Evolutionary conservation across 2,113 vertebrate species (phyloP).

Genomic region (Cichladusa arquata): DNA sequence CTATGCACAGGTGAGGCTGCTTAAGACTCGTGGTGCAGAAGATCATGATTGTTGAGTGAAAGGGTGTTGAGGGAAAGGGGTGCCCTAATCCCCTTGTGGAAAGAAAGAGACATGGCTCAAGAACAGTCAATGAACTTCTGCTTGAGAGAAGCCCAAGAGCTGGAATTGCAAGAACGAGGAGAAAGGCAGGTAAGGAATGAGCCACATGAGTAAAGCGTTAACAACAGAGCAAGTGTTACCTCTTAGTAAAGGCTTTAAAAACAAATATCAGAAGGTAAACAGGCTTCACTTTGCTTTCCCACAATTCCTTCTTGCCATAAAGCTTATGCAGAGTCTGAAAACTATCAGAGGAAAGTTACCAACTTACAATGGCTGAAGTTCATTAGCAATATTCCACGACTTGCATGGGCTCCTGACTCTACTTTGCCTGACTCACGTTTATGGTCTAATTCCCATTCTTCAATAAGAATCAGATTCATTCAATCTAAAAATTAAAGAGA

Average conservation of each 20-base stretch:
- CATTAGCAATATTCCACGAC: neutral
- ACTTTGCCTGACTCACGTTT: neutral
- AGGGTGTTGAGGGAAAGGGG: too few species aligned
- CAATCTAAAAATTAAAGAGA: neutral
- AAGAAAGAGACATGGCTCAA: neutral
- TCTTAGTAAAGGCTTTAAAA: neutral
- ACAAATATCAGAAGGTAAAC: neutral
- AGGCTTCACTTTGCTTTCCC: neutral
- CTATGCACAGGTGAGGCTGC: neutral
- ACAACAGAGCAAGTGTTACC: neutral
- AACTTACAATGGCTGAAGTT: rapidly evolving
- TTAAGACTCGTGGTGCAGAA: neutral
- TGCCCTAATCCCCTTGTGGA: neutral
- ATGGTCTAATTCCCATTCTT: neutral
- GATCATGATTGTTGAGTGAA: rapidly evolving
- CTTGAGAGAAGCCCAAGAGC: neutral
- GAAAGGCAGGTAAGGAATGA: neutral
- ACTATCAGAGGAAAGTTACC: neutral
- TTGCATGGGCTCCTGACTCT: neutral
- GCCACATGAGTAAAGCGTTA: neutral
- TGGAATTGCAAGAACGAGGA: neutral
- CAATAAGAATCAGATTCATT: neutral
- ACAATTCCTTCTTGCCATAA: neutral
- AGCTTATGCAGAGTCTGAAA: neutral
- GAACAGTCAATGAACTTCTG: neutral